Evolutionary conservation across 2,888 invertebrate species (phyloP).

Genomic region (Drosophila recens): DNA sequence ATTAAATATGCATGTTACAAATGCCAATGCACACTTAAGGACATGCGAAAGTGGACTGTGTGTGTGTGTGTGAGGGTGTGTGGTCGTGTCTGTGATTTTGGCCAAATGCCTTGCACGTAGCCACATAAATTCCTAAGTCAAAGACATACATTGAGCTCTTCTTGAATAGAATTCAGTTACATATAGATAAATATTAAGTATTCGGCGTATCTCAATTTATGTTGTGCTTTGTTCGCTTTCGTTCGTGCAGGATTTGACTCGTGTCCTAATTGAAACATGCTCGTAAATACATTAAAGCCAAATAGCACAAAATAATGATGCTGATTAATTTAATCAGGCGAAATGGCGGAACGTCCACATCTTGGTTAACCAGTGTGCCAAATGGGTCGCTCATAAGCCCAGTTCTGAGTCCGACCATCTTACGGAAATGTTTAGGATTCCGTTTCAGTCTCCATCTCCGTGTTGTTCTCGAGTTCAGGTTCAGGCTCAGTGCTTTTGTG

Average conservation of each 20-base stretch:
- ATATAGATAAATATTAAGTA: too few species aligned
- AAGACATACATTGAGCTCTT: constrained; percentile 56
- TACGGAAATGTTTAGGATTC: constrained; percentile 17
- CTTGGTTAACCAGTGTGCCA: constrained; percentile 12
- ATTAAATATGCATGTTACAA: constrained; percentile 76
- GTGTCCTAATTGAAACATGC: too few species aligned
- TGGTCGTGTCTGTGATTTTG: constrained; percentile 27
- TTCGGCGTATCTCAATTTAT: too few species aligned
- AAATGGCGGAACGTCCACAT: constrained; percentile 49
- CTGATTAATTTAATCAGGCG: constrained; percentile 77
- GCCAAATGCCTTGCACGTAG: constrained; percentile 75
- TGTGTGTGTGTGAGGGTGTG: background rate
- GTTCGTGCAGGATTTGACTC: too few species aligned
- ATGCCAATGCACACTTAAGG: constrained; percentile 51
- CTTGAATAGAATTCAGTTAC: constrained; percentile 42
- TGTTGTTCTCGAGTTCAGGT: background rate
- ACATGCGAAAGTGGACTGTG: constrained; percentile 7
- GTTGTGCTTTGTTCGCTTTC: too few species aligned
- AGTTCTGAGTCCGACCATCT: background rate
- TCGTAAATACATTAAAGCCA: too few species aligned
- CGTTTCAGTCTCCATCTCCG: background rate
- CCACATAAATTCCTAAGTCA: constrained; percentile 69
- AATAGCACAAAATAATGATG: constrained; percentile 75
- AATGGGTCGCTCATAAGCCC: constrained; percentile 20
- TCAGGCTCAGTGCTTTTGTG: constrained; percentile 23